Conservation (phyloP, 2,797 vertebrate species). For the Fistularia commersonii region DNA sequence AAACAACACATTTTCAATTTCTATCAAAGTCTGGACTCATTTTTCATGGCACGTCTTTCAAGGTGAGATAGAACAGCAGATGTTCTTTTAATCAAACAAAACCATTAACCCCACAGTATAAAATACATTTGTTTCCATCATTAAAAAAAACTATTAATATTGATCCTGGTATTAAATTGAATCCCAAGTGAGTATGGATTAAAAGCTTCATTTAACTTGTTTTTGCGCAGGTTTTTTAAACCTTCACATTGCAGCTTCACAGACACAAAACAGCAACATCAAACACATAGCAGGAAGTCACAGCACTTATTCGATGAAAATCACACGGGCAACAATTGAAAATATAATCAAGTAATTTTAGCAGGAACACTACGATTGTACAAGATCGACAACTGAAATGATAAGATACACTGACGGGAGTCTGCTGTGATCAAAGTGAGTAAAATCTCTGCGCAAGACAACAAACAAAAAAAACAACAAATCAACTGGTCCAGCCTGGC, state of each 20-base stretch:
- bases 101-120: neutral
- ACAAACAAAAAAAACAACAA: slow-evolving; percentile 1
- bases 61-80: neutral
- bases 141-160: neutral
- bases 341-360: slow-evolving; percentile 19
- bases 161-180: neutral
- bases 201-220: slow-evolving; percentile 1
- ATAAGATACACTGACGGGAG: neutral
- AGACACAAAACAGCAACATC: slow-evolving; percentile 16
- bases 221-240: slow-evolving; percentile 8
- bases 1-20: slow-evolving; percentile 1
- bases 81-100: neutral
- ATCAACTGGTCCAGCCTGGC: slow-evolving; percentile 4
- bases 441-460: neutral
- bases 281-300: slow-evolving; percentile 27
- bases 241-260: slow-evolving; percentile 39
- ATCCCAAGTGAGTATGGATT: slow-evolving; percentile 14
- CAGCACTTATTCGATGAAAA: slow-evolving; percentile 5
- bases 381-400: slow-evolving; percentile 13
- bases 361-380: slow-evolving; percentile 6
- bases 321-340: slow-evolving; percentile 21
- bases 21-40: slow-evolving; percentile 6
- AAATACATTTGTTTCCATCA: too few relatives aligned
- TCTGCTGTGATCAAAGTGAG: slow-evolving; percentile 2
- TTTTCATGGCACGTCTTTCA: neutral